A percentile compares a stretch with the other conserved stretches of the same genome.
Conservation (phyloP, 1,140 invertebrate species). For the Homarus americanus region DNA sequence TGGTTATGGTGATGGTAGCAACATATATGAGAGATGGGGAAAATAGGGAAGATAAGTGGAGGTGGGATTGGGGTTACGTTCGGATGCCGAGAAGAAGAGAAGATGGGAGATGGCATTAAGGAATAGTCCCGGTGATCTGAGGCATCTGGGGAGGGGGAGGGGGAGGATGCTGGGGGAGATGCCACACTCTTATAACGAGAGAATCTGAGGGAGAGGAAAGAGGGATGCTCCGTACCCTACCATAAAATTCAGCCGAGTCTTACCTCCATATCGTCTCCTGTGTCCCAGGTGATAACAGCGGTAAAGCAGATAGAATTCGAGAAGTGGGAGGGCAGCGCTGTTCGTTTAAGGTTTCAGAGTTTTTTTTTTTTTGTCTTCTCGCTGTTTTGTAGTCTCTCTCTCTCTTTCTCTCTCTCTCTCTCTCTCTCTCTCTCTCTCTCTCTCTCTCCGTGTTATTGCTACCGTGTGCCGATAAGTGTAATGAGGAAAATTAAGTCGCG, state of each 20-base stretch:
- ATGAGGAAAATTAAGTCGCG: no score
- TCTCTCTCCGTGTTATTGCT: no score
- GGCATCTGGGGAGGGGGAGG: neutral
- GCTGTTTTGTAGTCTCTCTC: neutral
- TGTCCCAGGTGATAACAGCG: neutral
- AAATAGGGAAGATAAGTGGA: no score
- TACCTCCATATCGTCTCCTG: neutral
- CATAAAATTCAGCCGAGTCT: neutral
- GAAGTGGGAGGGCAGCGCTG: neutral
- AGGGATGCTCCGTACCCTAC: neutral
- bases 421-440: neutral
- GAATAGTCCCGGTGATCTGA: no score
- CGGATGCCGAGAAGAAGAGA: no score
- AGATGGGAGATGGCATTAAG: no score
- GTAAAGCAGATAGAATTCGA: neutral
- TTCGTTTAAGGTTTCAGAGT: neutral
- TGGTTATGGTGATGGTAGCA: neutral
- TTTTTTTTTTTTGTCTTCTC: neutral
- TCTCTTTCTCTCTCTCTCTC: conserved; percentile 2
- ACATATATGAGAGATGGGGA: no score
- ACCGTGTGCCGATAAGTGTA: no score
- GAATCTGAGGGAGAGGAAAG: neutral
- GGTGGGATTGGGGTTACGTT: neutral
- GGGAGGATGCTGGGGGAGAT: neutral
- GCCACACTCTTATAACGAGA: no score